Conservation (phyloP, 2,113 vertebrate genomes). For the Aleadryas rufinucha region DNA sequence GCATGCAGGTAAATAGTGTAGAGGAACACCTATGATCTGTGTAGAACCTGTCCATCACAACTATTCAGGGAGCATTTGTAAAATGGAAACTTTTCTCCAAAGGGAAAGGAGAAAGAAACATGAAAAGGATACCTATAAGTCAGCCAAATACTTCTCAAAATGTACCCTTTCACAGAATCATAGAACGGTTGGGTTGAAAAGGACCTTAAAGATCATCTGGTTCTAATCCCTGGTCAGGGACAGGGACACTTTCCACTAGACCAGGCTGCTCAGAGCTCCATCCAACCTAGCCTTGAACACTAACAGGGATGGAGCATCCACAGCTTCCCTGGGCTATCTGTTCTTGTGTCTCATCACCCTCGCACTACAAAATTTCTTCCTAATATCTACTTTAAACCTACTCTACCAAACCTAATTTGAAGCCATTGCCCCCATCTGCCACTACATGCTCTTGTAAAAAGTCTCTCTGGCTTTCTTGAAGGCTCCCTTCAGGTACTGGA, state of each 20-base stretch:
- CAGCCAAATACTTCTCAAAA: background rate
- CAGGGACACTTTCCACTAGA: background rate
- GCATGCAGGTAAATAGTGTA: background rate
- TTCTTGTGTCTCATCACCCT: background rate
- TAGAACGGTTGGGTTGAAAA: background rate
- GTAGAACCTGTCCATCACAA: background rate
- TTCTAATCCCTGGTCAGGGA: background rate
- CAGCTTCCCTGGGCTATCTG: background rate
- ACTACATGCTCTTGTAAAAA: background rate
- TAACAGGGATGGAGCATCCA: background rate
- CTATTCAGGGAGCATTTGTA: background rate
- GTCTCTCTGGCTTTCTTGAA: background rate
- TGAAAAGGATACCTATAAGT: background rate
- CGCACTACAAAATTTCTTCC: background rate
- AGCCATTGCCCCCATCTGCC: background rate
- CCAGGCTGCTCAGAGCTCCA: background rate
- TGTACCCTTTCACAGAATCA: background rate
- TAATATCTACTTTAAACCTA: background rate
- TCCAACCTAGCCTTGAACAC: background rate
- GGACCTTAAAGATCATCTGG: background rate
- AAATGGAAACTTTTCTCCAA: background rate
- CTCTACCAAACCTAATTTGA: background rate
- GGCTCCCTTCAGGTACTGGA: background rate
- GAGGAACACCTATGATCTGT: background rate
- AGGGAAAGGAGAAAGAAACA: background rate